Evolutionary conservation across 1,140 invertebrate genomes (phyloP).

Genomic region (Carposina sasakii): DNA sequence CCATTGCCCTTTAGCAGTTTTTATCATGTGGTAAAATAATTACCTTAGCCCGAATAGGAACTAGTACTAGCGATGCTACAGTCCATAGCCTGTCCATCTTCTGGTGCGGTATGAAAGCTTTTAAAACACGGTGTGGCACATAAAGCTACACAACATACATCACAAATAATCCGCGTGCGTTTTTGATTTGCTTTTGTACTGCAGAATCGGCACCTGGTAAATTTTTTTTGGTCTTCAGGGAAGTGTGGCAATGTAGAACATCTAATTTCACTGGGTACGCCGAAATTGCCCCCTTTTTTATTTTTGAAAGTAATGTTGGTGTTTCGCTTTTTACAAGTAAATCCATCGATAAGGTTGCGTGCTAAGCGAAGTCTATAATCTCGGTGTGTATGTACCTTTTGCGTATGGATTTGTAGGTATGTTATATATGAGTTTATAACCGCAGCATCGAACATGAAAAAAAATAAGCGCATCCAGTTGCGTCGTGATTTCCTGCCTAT

Average conservation of each 20-base stretch:
- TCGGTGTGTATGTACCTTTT: slow-evolving; percentile 2
- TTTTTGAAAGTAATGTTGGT: background rate
- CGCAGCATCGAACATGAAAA: slow-evolving; percentile 4
- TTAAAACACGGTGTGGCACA: background rate
- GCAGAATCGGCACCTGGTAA: slow-evolving; percentile 1
- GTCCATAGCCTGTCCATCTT: too few relatives aligned
- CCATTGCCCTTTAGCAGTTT: too few relatives aligned
- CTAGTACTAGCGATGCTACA: too few relatives aligned
- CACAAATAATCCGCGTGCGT: background rate
- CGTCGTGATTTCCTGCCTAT: slow-evolving; percentile 1
- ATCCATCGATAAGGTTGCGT: background rate
- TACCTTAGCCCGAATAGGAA: too few relatives aligned
- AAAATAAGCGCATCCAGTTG: background rate
- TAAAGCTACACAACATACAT: background rate
- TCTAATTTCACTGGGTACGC: background rate
- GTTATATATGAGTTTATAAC: slow-evolving; percentile 10
- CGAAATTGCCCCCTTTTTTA: slow-evolving; percentile 7
- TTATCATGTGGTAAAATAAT: too few relatives aligned
- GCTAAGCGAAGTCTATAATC: slow-evolving; percentile 3
- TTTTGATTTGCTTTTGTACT: background rate
- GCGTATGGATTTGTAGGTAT: background rate
- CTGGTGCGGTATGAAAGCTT: background rate
- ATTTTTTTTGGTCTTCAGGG: background rate
- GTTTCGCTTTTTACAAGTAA: background rate
- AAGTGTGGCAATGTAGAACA: background rate